Percentiles rank a stretch among this genome's conserved stretches.
Evolutionary conservation across 1,140 invertebrate genomes (phyloP).

Genomic region (Cotesia glomerata): DNA sequence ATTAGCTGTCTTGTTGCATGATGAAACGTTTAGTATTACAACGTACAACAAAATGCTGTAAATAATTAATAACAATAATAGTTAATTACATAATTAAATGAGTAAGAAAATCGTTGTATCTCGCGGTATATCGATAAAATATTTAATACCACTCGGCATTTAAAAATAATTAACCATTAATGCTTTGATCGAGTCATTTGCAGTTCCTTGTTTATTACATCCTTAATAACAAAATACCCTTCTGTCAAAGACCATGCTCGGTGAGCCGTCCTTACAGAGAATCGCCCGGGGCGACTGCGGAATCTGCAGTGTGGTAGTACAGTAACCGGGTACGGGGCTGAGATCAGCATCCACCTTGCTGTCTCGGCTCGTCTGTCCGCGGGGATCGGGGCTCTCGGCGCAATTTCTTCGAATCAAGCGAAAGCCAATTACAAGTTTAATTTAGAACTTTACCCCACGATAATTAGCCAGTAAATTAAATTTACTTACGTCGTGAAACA

Average conservation of each 20-base stretch:
- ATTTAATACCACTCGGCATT: neutral
- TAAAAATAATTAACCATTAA: neutral
- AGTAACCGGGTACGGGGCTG: constrained; percentile 6
- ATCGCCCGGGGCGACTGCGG: constrained; percentile 1
- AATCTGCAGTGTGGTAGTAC: neutral
- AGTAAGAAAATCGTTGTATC: too few species aligned
- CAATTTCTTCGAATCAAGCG: constrained; percentile 61
- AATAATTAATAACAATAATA: too few species aligned
- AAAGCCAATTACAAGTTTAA: constrained; percentile 63
- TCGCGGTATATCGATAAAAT: neutral
- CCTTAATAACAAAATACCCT: neutral
- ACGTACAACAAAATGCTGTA: neutral
- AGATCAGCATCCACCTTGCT: neutral
- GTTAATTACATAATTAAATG: too few species aligned
- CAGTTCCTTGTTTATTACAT: constrained; percentile 9
- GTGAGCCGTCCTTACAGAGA: constrained; percentile 20
- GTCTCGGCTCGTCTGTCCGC: neutral
- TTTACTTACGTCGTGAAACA: constrained; percentile 60
- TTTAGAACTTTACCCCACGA: constrained; percentile 56
- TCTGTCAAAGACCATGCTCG: neutral
- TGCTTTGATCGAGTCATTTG: neutral
- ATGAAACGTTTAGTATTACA: neutral
- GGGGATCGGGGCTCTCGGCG: constrained; percentile 37
- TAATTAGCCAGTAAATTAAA: constrained; percentile 61
- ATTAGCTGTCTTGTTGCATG: constrained; percentile 32